Base-by-base conservation (phyloP, 1,140 invertebrate species). In the Drosophila subobscura region DNA sequence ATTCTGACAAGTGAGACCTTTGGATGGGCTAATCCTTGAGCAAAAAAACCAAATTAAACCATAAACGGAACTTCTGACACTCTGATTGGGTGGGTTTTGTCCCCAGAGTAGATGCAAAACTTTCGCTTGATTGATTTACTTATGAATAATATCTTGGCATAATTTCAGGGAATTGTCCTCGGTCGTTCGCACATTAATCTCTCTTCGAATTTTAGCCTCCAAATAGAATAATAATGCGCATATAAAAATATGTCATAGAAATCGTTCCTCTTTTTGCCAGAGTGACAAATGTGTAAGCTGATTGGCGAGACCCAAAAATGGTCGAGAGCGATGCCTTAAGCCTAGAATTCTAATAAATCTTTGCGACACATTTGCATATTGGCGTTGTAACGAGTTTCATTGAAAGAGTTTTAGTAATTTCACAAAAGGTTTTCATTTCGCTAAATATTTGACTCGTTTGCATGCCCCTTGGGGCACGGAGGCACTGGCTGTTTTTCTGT, bases 321-420 rank as follows among this genome's bases (percentile, higher is more conserved):
- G 16, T 25, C 20, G n/a, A 55, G 33, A 37, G 10, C 1, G 56
- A 56, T 42, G 44, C 55, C 63, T 68, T 20, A 16, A 44, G 44
- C 51, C 47, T 42, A 29, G 20, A 68, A 41, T 68, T 70, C 44
- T 68, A 70, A 70, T 70, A 68, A 70, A 70, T 70, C 64, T 56
- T 12, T 22, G 25, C n/a, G 64, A 4, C 33, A 56, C 44, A 70
- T 70, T 70, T 68, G 68, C 66, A 70, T 68, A 56, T 49, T 56
- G 25, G 33, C 51, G 44, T 16, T 70, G 64, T 70, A 68, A 70
- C 64, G 50, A 67, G 50, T 67, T 68, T 67, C 42, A 55, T 23
- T 64, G 33, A 66, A 47, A 67, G 47, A 42, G 33, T 63, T 46
- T 51, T 58, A 7, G 16, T 42, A 55, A 47, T 55, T 66, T 67